Base-by-base conservation (phyloP, 2,888 invertebrate species). In the Pammene fasciana region DNA sequence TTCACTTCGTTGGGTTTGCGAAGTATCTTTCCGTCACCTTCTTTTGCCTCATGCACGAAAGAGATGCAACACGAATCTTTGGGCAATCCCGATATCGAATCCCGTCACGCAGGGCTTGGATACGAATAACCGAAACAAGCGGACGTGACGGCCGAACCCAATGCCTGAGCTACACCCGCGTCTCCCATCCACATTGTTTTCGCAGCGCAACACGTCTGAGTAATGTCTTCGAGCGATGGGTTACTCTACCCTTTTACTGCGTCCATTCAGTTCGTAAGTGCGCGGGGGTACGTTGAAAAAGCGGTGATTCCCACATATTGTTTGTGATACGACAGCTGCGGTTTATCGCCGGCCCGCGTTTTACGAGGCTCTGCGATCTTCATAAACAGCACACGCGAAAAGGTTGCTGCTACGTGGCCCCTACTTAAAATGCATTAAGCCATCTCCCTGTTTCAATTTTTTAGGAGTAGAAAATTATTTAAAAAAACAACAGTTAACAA, bases 311-410 rank as follows among this genome's bases (percentile, higher is more conserved):
- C 68, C 77, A 71, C 75, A 72, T 75, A 73, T 72, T 71, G 73
- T 68, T 54, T 56, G 75, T 68, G 78, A 75, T 70, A 76, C 75
- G 74, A 72, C 84, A 82, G 83, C 81, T 85, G 84, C 72, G 78
- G 80, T 80, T 84, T 83, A 85, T 78, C 48, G 78, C 76, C 73
- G 74, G 76, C 70, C 71, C 75, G 73, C 78, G 74, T 76, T 85
- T 84, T 84, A 85, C 78, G 85, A 81, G 72, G 73, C 70, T 45
- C 71, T 75, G 78, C 75, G 76, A 78, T 81, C 78, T 82, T 82
- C 80, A 80, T 83, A 83, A 83, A 81, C 79, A 79, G 75, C 76
- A 75, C 76, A 72, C 74, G 74, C 71, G 71, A 62, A 62, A 52
- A 41, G 65, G 71, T 71, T 71, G 74, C 71, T 75, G 71, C 41